These are phyloP conservation scores for Zaprionus davidi DNA, from an alignment of 1,140 invertebrate genomes.

Conservation along the genomic window DNA sequence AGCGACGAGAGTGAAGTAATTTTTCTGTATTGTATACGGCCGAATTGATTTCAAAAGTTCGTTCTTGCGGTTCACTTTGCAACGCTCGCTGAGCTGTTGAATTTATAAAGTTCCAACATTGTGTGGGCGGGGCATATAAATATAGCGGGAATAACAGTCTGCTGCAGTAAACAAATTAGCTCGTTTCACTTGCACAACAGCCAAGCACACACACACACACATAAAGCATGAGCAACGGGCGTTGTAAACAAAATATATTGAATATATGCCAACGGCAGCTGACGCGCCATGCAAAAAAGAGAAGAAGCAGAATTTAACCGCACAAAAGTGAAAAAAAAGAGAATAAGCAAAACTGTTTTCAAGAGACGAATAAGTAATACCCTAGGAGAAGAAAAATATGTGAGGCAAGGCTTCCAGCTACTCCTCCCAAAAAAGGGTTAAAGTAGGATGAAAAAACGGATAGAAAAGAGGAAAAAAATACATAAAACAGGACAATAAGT, in stretches of 20 bases:
- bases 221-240: constrained; percentile 26
- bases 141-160: constrained; percentile 36
- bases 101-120: constrained; percentile 28
- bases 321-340: constrained; percentile 51
- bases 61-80: constrained; percentile 27
- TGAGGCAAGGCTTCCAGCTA: neutral
- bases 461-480: neutral
- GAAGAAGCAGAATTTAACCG: constrained; percentile 45
- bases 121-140: constrained; percentile 27
- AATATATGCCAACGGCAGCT: constrained; percentile 78
- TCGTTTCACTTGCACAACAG: constrained; percentile 59
- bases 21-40: constrained; percentile 12
- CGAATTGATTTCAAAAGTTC: constrained; percentile 12
- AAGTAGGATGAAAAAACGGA: neutral
- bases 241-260: constrained; percentile 67
- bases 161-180: constrained; percentile 75
- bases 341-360: neutral
- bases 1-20: neutral
- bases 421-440: neutral
- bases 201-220: constrained; percentile 6
- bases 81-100: constrained; percentile 4
- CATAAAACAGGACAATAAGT: too few species aligned
- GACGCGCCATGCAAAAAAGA: constrained; percentile 51
- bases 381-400: neutral
- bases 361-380: neutral